Conservation (phyloP, 2,888 invertebrate species). For the Chrysodeixis includens region DNA sequence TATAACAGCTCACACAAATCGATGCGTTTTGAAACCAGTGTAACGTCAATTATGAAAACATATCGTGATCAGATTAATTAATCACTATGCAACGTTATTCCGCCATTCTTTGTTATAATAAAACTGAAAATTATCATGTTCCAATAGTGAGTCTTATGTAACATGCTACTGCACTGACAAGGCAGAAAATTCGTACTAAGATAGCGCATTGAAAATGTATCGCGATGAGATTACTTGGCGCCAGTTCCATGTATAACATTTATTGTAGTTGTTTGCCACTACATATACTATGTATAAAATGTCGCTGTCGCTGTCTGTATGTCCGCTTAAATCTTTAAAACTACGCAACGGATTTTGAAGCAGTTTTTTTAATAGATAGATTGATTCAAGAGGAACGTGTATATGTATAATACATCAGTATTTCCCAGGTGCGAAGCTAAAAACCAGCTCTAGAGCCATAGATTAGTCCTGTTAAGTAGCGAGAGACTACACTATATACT, state of each 20-base stretch:
- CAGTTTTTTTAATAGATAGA: too few species aligned
- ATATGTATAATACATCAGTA: too few species aligned
- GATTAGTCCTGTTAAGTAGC: too few species aligned
- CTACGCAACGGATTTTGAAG: too few species aligned
- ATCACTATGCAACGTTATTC: conserved; percentile 7
- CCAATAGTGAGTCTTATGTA: conserved; percentile 14
- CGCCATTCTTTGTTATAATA: conserved; percentile 11
- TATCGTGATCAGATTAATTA: neutral
- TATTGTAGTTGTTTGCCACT: neutral
- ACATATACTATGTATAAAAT: too few species aligned
- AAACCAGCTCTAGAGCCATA: too few species aligned
- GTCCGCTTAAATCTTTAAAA: too few species aligned
- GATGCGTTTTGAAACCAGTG: conserved; percentile 4
- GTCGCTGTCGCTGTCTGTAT: too few species aligned
- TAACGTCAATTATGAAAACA: neutral
- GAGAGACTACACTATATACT: too few species aligned
- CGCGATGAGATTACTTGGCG: neutral
- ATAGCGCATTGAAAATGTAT: neutral
- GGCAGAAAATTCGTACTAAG: conserved; percentile 3
- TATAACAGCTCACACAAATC: neutral
- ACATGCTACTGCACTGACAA: conserved; percentile 7
- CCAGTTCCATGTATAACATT: neutral
- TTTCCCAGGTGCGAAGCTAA: too few species aligned
- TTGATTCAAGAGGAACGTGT: too few species aligned
- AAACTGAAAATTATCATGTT: neutral